Evolutionary conservation across 2,797 vertebrate genomes (phyloP).

Genomic region (Acrossocheilus fasciatus): DNA sequence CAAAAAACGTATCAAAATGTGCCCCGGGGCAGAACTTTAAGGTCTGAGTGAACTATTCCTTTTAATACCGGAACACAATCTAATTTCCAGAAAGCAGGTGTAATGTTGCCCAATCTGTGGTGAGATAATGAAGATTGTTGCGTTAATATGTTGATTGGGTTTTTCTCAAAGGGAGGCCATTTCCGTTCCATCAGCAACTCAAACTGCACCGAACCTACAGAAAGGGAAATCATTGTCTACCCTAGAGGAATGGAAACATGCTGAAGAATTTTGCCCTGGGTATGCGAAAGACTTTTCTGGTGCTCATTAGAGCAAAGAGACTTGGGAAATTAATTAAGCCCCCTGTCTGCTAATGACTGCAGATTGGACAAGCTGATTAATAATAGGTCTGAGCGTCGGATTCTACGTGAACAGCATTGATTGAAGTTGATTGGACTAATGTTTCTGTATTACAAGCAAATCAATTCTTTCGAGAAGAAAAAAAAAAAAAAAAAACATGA

Average conservation of each 20-base stretch:
- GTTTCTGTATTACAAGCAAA: slow-evolving; percentile 15
- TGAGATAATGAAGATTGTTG: not conserved
- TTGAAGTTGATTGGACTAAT: slow-evolving; percentile 34
- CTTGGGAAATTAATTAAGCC: slow-evolving; percentile 57
- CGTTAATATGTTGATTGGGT: not conserved
- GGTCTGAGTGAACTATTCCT: not conserved
- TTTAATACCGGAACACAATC: slow-evolving; percentile 2
- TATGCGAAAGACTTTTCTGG: slow-evolving; percentile 3
- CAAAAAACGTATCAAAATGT: not conserved
- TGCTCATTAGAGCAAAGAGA: slow-evolving; percentile 47
- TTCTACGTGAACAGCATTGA: slow-evolving; percentile 40
- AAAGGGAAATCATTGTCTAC: slow-evolving; percentile 2
- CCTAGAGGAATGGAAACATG: slow-evolving; percentile 8
- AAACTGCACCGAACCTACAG: not conserved
- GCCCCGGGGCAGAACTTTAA: not conserved
- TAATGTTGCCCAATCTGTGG: not conserved
- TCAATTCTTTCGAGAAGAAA: not conserved
- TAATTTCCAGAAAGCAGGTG: not conserved
- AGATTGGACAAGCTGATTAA: slow-evolving; percentile 53
- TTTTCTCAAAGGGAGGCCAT: not conserved
- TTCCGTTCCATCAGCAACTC: not conserved
- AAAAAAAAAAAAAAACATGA: no score
- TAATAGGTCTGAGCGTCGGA: slow-evolving; percentile 21
- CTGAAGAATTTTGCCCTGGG: slow-evolving; percentile 13
- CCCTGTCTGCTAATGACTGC: slow-evolving; percentile 50